Conservation (phyloP, 2,888 invertebrate genomes). For the Neocrepidodera transversa region DNA sequence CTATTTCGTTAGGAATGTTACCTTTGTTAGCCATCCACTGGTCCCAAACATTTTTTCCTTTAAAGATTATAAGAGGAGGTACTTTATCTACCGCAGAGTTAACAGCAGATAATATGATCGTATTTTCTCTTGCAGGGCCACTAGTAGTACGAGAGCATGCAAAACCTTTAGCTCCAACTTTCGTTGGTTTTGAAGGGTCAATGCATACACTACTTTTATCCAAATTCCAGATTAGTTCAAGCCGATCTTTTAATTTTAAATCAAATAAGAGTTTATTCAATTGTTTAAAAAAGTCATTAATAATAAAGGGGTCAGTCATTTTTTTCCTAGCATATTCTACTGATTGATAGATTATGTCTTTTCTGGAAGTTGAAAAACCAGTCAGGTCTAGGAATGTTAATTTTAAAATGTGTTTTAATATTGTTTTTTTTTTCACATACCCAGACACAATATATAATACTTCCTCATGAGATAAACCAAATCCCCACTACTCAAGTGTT, state of each 20-base stretch:
- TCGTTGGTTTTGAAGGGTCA: constrained; percentile 6
- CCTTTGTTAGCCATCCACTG: no score
- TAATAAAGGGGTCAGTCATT: constrained; percentile 43
- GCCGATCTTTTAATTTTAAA: neutral
- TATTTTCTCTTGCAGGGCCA: constrained; percentile 48
- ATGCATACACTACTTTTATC: constrained; percentile 1
- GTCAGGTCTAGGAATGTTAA: constrained; percentile 43
- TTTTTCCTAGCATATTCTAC: constrained; percentile 49
- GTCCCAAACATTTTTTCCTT: no score
- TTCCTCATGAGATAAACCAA: constrained; percentile 36
- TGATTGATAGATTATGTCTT: constrained; percentile 41
- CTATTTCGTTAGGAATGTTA: no score
- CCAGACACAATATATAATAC: constrained; percentile 38
- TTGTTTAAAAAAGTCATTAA: constrained; percentile 37
- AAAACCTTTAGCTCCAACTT: constrained; percentile 1
- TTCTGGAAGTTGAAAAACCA: constrained; percentile 44
- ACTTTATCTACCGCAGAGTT: constrained; percentile 47
- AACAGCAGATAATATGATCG: constrained; percentile 45
- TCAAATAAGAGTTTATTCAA: constrained; percentile 24
- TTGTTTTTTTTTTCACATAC: constrained; percentile 42
- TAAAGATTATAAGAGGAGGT: constrained; percentile 51
- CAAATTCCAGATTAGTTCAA: constrained; percentile 1
- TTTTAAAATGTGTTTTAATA: constrained; percentile 43
- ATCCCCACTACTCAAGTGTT: constrained; percentile 14
- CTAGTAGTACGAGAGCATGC: constrained; percentile 19